phyloP scores from a whole-genome alignment of 2,113 vertebrate species.

The Sorex fumeus region DNA sequence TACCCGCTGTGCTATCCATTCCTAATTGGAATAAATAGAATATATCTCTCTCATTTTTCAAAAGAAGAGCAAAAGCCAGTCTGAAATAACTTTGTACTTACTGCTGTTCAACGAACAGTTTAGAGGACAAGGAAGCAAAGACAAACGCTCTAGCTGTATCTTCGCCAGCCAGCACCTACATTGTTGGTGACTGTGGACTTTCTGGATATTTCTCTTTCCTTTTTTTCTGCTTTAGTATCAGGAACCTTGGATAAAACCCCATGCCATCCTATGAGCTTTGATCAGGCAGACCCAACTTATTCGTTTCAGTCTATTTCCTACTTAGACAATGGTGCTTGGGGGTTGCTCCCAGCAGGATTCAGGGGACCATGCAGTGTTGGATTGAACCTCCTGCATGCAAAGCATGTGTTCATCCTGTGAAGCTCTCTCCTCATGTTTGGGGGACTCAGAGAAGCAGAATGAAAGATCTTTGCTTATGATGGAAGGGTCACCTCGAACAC shows the following conservation, averaged over 20 bases:
- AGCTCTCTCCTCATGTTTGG: not conserved
- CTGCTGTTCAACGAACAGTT: not conserved
- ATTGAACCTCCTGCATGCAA: no score
- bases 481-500: no score
- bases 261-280: not conserved
- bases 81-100: not conserved
- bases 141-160: not conserved
- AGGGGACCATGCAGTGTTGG: no score
- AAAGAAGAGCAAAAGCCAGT: not conserved
- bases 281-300: not conserved
- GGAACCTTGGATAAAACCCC: not conserved
- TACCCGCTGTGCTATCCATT: no score
- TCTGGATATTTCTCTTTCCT: not conserved
- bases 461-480: not conserved
- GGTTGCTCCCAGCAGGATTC: no score
- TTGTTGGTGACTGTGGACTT: not conserved
- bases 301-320: not conserved
- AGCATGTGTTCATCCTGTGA: no score
- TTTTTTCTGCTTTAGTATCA: not conserved
- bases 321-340: not conserved
- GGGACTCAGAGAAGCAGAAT: not conserved
- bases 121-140: not conserved
- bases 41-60: not conserved
- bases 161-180: not conserved
- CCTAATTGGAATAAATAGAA: constrained; percentile 3